Base-by-base conservation (phyloP, 2,888 invertebrate genomes). In the Piscicola geometra region DNA sequence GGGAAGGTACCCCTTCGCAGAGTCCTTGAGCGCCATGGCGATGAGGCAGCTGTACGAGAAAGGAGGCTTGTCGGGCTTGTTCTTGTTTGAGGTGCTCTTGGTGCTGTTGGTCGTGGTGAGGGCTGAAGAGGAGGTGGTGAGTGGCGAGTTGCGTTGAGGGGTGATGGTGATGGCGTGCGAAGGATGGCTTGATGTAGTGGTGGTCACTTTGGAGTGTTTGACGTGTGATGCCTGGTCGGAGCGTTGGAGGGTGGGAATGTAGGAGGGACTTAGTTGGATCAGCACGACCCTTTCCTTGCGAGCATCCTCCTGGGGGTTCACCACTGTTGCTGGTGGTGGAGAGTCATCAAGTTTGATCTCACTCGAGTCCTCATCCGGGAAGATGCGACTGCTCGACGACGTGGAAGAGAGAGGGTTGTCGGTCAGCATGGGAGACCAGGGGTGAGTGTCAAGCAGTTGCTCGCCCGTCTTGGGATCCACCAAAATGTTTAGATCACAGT, bases 1-100 rank as follows among this genome's bases (percentile, higher is more conserved):
- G 1, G 97, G 97, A 82, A 98, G 87, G 82, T 94, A 93, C 75
- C 97, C 97, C 75, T 92, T 92, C 81, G 91, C 89, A 78, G 96
- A 95, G 86, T 98, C 98, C 86, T 97, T 97, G 79, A 98, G 87
- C 2, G 98, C 96, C 92, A 98, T 92, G 0, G 97, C 97, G 84
- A 98, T 98, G 79, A 98, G 89, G 87, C 97, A 98, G 77, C 95
- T 95, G 86, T 98, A 98, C 21, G 97, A 97, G 86, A 96, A 98
- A 1, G 94, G 93, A 3, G 98, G 98, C 86, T 98, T 98, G 68
- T 47, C 68, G 41, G 21, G 36, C n/a, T 71, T 76, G 9, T 71
- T 56, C 36, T 30, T 66, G 47, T 67, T 75, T 30, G 18, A 32
- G 12, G 36, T 47, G 1, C 1, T 1, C 15, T 30, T 33, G 21